These are phyloP conservation scores for Podarcis lilfordi DNA, from an alignment of 2,797 vertebrate species.

Conservation along the genomic window DNA sequence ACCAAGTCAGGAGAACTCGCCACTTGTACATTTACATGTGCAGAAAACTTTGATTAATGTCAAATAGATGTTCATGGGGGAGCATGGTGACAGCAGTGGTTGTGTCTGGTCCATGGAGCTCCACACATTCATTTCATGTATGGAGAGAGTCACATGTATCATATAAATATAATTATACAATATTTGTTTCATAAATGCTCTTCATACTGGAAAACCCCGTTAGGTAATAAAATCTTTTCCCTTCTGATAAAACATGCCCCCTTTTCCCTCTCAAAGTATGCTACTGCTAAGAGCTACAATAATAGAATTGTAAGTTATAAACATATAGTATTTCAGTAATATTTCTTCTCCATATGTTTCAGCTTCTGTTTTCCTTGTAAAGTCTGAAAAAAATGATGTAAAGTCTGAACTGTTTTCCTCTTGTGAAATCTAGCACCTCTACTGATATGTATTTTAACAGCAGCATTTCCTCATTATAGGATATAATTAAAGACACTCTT, in stretches of 20 bases:
- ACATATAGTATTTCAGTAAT: slow-evolving; percentile 17
- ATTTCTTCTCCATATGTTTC: neutral
- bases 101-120: no score
- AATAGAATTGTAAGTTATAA: slow-evolving; percentile 7
- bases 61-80: no score
- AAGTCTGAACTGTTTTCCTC: neutral
- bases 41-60: no score
- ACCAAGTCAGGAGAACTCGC: neutral
- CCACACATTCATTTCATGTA: no score
- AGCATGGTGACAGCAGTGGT: no score
- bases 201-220: slow-evolving; percentile 1
- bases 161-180: neutral
- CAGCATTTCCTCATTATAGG: neutral
- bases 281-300: slow-evolving; percentile 2
- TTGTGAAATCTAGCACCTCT: neutral
- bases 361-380: neutral
- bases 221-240: slow-evolving; percentile 1
- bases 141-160: neutral
- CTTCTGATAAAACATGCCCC: neutral
- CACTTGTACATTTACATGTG: no score
- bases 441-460: neutral
- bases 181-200: slow-evolving; percentile 1
- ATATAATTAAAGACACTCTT: neutral
- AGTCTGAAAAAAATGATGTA: neutral
- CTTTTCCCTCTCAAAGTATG: neutral